Conservation (phyloP, 2,113 vertebrate genomes). For the Sisor rabdophorus region DNA sequence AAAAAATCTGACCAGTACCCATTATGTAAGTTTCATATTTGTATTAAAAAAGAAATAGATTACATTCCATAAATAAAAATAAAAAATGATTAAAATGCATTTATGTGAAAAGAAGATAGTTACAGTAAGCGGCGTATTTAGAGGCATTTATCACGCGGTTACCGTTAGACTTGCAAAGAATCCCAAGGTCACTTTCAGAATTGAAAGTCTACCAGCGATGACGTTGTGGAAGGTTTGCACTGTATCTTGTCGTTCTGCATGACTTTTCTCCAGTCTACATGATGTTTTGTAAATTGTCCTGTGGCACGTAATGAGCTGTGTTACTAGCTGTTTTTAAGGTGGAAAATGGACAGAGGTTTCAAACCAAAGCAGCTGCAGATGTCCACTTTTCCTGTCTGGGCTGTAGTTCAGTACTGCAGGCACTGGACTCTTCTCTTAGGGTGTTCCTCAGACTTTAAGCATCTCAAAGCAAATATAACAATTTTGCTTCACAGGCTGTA, state of each 20-base stretch:
- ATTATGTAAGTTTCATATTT: background rate
- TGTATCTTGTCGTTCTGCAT: conserved; percentile 58
- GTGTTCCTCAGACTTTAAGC: background rate
- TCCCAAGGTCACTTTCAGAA: conserved; percentile 52
- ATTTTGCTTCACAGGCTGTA: background rate
- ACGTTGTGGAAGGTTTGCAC: conserved; percentile 53
- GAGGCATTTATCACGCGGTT: conserved; percentile 33
- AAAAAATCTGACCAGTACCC: background rate
- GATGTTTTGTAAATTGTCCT: conserved; percentile 67
- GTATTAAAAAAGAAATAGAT: too few species aligned
- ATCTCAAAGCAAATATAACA: background rate
- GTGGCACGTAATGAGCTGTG: conserved; percentile 62
- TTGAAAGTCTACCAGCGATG: conserved; percentile 15
- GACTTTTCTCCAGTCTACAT: conserved; percentile 60
- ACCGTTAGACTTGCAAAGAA: conserved; percentile 55
- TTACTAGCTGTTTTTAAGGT: conserved; percentile 48
- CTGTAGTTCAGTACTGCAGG: conserved; percentile 29
- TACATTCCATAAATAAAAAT: background rate
- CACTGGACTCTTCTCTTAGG: conserved; percentile 1
- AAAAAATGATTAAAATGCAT: too few species aligned
- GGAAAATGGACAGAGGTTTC: conserved; percentile 56
- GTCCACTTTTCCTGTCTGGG: conserved; percentile 39
- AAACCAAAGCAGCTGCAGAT: conserved; percentile 54
- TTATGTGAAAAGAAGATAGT: too few species aligned
- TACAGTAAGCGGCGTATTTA: background rate